Base-by-base conservation (phyloP, 2,888 invertebrate species). In the Taenaris catops region DNA sequence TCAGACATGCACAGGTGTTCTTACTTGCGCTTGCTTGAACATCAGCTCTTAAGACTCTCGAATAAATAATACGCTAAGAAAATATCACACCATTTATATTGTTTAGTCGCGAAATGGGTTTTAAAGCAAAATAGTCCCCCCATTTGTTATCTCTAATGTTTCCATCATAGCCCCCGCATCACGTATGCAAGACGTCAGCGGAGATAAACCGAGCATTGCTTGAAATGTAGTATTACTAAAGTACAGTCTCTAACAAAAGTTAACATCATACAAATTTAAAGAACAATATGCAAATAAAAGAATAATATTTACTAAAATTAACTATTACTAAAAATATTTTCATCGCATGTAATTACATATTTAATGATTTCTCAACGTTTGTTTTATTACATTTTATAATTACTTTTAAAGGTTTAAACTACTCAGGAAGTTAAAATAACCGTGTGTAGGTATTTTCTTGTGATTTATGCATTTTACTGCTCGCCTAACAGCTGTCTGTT, bases 111-210 rank as follows among this genome's bases (percentile, higher is more conserved):
- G 45, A 38, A 44, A 34, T 20, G 26, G 28, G 42, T 33, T 47
- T 42, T 40, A 42, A 42, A 42, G 35, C 31, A 45, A 38, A 37
- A 37, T 33, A 41, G 35, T 36, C 46, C 26, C n/a, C 29, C 38
- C 38, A 48, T 48, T 45, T 41, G 40, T 45, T 48, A 48, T 40
- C 31, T 47, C 36, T 44, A 41, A 47, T 34, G 37, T 23, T 39
- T 46, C 41, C 41, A 47, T 44, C 44, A 47, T 41, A 44, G 34
- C 37, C 36, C 38, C 11, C 47, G 32, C 42, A 41, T 45, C 40
- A 40, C 34, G 42, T 42, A 47, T 43, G 42, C 45, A 38, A 46
- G 41, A 43, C 46, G 43, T 43, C 38, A 39, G 25, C 26, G 36
- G 23, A 41, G 48, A 41, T 46, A 39, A 46, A 41, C 34, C 33